These are phyloP conservation scores for Neoitamus cyanurus DNA, from an alignment of 2,888 invertebrate genomes.

Conservation along the genomic window DNA sequence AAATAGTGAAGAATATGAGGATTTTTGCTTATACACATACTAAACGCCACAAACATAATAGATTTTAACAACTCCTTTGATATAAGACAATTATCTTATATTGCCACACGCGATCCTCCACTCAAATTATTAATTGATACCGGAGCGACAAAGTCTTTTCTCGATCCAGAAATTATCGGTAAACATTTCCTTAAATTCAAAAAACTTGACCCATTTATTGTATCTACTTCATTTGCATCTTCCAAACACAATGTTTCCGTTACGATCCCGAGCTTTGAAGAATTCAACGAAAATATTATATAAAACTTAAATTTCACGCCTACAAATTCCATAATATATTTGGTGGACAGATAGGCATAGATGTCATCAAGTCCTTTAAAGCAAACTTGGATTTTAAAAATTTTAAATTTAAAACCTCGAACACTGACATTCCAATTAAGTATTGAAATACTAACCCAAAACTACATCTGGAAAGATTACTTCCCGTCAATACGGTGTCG, in stretches of 20 bases:
- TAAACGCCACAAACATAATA: not conserved
- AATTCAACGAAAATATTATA: conserved; percentile 29
- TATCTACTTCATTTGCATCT: conserved; percentile 43
- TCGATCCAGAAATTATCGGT: conserved; percentile 22
- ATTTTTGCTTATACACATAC: not conserved
- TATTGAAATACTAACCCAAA: conserved; percentile 28
- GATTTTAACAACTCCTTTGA: not conserved
- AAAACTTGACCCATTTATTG: conserved; percentile 38
- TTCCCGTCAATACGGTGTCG: not conserved
- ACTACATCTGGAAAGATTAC: conserved; percentile 16
- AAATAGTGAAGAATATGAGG: not conserved
- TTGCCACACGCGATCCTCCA: not conserved
- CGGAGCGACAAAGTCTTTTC: conserved; percentile 16
- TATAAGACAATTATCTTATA: not conserved
- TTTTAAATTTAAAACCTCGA: conserved; percentile 7
- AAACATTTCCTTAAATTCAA: conserved; percentile 22
- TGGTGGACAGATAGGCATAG: conserved; percentile 14
- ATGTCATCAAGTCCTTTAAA: conserved; percentile 12
- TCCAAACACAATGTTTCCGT: conserved; percentile 26
- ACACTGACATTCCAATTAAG: conserved; percentile 24
- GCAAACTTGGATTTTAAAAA: conserved; percentile 43
- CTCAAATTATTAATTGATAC: conserved; percentile 40
- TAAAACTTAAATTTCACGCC: conserved; percentile 35
- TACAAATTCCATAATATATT: conserved; percentile 46
- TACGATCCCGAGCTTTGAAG: conserved; percentile 27